Evolutionary conservation across 2,113 vertebrate species (phyloP), one percentile per base, ranked within the genome.

Genomic region (Rutilus rutilus): DNA sequence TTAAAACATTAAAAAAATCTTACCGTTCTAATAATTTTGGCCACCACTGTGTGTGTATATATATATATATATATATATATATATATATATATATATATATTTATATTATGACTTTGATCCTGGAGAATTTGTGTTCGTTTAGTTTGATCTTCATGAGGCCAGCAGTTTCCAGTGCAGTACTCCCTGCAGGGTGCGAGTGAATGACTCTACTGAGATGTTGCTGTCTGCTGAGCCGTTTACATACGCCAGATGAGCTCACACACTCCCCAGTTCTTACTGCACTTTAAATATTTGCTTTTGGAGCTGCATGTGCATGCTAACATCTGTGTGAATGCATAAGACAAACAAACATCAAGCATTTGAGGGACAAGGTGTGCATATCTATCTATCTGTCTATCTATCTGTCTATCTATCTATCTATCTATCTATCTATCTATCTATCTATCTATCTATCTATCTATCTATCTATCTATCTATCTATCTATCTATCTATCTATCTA

Each of bases 211-310:
- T 39, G 54, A 78, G 76, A 52, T 59, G 69, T 27, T 59, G 36
- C 27, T 36, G 67, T 83, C 21, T 73, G 54, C 30, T 36, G 14
- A 27, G 7, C 23, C 10, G 30, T 47, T 65, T 64, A 80, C 65
- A 86, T 54, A 75, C 45, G 73, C 84, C 57, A 87, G 86, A 86
- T 83, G 59, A 86, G 80, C 87, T 88, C 86, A 90, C 83, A 89
- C 67, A 67, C 77, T 65, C 77, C 45, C 83, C 87, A 87, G 90
- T 91, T 88, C 89, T 86, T 77, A 86, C 67, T 86, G 82, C 84
- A 89, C 89, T 83, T 89, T 92, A 92, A 92, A 93, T 91, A 92
- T 91, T 92, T 92, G 88, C 60, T 88, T 90, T 78, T 88, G 76
- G 33, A 21, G 62, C 71, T 75, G 73, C 25, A 82, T 52, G n/a